phyloP scores from a whole-genome alignment of 2,797 vertebrate species.

The Arctocebus calabarensis region DNA sequence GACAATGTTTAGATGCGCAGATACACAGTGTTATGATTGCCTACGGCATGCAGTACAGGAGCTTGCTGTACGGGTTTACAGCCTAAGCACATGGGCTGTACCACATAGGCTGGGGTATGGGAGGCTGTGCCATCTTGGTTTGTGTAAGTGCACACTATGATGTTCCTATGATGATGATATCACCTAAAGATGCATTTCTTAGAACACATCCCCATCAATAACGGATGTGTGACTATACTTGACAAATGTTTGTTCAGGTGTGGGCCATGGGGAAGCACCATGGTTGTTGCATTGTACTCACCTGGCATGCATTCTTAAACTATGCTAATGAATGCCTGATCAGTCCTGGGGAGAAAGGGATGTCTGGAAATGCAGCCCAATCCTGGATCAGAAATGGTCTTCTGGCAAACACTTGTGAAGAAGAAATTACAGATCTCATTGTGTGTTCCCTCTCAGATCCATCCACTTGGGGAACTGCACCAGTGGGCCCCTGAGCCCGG shows the following conservation, averaged over 20 bases:
- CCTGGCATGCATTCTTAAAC: neutral
- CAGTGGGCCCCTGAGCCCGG: neutral
- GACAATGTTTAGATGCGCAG: neutral
- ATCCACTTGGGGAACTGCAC: rapidly evolving
- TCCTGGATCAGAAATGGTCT: neutral
- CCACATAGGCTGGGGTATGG: neutral
- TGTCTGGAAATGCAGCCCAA: neutral
- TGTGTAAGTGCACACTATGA: neutral
- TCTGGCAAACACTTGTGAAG: neutral
- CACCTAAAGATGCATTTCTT: neutral
- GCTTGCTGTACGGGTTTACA: neutral
- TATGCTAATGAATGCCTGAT: neutral
- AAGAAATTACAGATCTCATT: neutral
- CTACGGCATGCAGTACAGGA: neutral
- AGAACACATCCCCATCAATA: neutral
- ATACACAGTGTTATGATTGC: neutral
- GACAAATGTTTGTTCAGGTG: neutral
- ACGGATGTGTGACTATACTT: neutral
- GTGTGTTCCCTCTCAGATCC: rapidly evolving
- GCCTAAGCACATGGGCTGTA: neutral
- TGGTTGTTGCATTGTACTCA: neutral
- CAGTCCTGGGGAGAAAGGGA: neutral
- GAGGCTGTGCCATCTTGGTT: too few species aligned
- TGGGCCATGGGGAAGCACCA: rapidly evolving
- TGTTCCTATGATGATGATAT: neutral